A percentile compares a stretch with the other conserved stretches of the same genome.
These are phyloP conservation scores for Lagocephalus sceleratus DNA, from an alignment of 2,797 vertebrate species.

Conservation along the genomic window DNA sequence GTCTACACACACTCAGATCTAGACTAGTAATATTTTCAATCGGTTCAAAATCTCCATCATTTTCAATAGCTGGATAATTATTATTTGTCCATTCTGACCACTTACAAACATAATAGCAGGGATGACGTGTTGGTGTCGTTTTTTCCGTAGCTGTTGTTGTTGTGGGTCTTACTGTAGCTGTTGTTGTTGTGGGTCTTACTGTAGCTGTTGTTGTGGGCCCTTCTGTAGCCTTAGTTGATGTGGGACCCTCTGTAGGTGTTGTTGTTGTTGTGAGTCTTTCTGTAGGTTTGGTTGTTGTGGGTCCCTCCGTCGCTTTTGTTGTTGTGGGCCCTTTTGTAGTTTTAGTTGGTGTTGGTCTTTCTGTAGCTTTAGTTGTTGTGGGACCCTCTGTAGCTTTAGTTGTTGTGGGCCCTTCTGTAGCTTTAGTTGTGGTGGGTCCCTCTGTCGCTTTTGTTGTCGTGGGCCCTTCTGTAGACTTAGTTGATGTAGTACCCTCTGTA, in stretches of 20 bases:
- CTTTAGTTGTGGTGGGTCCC: constrained; percentile 4
- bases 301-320: background rate
- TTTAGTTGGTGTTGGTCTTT: background rate
- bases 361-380: background rate
- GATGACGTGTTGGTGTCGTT: background rate
- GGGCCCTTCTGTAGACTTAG: too few relatives aligned
- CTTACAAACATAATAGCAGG: constrained; percentile 38
- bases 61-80: constrained; percentile 26
- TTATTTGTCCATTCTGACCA: constrained; percentile 79
- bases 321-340: too few relatives aligned
- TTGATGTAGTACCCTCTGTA: background rate
- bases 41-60: constrained; percentile 77
- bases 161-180: too few relatives aligned
- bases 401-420: background rate
- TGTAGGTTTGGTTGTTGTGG: background rate
- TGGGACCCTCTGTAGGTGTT: too few relatives aligned
- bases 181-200: too few relatives aligned
- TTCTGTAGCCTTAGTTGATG: too few relatives aligned
- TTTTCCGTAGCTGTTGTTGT: too few relatives aligned
- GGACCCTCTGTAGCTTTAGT: background rate
- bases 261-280: background rate
- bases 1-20: constrained; percentile 60
- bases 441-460: too few relatives aligned
- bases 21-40: constrained; percentile 64
- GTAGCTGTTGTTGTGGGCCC: too few relatives aligned